A percentile compares a stretch with the other conserved stretches of the same genome.
phyloP scores from a whole-genome alignment of 64 coral and sea anemone species.

The Anthopleura sola region DNA sequence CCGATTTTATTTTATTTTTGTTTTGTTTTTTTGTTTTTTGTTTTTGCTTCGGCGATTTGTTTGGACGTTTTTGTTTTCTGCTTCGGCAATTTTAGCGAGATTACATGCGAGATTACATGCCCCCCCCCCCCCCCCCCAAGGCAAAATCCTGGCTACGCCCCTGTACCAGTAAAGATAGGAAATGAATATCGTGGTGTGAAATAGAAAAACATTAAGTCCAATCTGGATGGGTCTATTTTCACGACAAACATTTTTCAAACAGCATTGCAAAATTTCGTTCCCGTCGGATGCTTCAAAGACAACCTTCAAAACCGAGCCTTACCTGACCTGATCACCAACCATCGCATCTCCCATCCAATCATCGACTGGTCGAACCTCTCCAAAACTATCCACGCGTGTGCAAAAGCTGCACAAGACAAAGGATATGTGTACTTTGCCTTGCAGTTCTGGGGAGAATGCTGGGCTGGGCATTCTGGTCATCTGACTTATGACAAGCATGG shows the following conservation, averaged over 20 bases:
- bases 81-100: no score
- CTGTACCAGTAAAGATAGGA: no score
- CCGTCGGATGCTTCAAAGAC: slow-evolving; percentile 42
- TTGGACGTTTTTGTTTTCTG: no score
- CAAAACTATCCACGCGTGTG: slow-evolving; percentile 16
- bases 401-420: slow-evolving; percentile 10
- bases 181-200: no score
- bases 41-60: no score
- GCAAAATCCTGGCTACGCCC: no score
- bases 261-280: slow-evolving; percentile 13
- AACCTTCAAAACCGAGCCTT: slow-evolving; percentile 1
- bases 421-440: slow-evolving; percentile 38
- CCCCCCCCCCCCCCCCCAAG: no score
- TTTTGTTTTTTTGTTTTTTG: no score
- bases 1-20: no score
- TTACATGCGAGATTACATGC: no score
- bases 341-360: background rate
- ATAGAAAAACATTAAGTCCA: background rate
- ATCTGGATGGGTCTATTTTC: background rate
- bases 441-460: slow-evolving; percentile 62
- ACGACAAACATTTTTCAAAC: background rate
- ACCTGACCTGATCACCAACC: slow-evolving; percentile 22
- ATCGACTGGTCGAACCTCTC: slow-evolving; percentile 38
- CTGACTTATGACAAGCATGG: slow-evolving; percentile 34
- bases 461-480: slow-evolving; percentile 29